These are phyloP conservation scores for Leucoraja erinaceus DNA, from an alignment of 2,113 vertebrate genomes.

Conservation along the genomic window DNA sequence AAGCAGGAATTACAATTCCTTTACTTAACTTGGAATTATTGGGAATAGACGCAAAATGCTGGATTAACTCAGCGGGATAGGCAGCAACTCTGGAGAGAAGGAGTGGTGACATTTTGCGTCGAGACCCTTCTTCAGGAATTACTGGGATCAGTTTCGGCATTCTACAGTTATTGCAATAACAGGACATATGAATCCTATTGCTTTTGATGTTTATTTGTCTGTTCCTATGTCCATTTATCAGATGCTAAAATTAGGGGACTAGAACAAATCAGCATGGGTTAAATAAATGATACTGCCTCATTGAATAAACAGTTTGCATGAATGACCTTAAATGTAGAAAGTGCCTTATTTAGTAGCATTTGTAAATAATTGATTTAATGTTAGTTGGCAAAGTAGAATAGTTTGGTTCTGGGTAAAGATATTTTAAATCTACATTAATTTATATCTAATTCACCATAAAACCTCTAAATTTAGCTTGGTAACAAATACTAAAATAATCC, in stretches of 20 bases:
- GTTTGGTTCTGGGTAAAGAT: neutral
- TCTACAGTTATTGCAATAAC: neutral
- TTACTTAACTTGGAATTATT: neutral
- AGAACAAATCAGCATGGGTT: neutral
- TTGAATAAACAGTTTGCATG: neutral
- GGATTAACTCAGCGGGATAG: no score
- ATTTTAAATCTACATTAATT: neutral
- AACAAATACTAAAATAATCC: neutral
- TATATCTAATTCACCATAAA: slow-evolving; percentile 12
- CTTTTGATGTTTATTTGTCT: neutral
- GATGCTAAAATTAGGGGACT: neutral
- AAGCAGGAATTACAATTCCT: neutral
- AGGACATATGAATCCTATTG: neutral
- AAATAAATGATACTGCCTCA: neutral
- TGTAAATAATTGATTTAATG: slow-evolving; percentile 7
- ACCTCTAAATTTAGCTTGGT: neutral
- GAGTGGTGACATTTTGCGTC: no score
- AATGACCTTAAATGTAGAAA: neutral
- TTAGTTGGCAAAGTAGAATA: neutral
- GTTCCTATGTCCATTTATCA: neutral
- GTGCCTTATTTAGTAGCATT: neutral
- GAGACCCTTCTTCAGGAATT: neutral
- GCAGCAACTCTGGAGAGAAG: no score
- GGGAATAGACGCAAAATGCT: no score
- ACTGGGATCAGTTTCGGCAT: neutral